Evolutionary conservation across 1,140 invertebrate species (phyloP).

Genomic region (Sycophila sp.): DNA sequence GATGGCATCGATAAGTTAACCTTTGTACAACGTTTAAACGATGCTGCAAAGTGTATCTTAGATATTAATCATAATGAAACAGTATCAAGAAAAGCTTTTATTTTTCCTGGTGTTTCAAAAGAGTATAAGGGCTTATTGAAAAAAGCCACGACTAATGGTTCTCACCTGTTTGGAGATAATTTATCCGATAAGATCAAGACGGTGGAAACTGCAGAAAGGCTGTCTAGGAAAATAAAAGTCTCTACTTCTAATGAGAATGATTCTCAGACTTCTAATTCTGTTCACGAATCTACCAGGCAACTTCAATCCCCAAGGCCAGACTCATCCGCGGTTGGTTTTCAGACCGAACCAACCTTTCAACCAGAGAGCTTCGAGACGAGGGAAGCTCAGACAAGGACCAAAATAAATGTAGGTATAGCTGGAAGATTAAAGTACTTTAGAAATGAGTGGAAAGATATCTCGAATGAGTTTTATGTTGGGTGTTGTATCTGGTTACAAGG

Average conservation of each 20-base stretch:
- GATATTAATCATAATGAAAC: neutral
- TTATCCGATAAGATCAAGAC: neutral
- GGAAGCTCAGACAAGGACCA: neutral
- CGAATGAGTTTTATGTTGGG: conserved; percentile 33
- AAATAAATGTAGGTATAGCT: conserved; percentile 32
- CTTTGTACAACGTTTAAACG: neutral
- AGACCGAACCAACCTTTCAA: neutral
- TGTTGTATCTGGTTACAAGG: conserved; percentile 38
- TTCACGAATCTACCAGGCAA: neutral
- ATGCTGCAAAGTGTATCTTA: neutral
- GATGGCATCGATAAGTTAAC: neutral
- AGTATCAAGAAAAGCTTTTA: neutral
- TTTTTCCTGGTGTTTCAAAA: neutral
- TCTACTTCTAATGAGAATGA: neutral
- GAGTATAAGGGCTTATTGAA: neutral
- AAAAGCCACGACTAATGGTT: neutral
- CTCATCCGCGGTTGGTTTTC: neutral
- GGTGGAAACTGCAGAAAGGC: neutral
- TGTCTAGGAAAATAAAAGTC: neutral
- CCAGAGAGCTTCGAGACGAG: neutral
- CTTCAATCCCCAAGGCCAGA: neutral
- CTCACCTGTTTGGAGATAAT: neutral
- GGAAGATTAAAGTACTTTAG: conserved; percentile 41
- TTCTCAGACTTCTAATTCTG: neutral
- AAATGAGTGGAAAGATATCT: conserved; percentile 35